Evolutionary conservation across 2,797 vertebrate species (phyloP).

Genomic region (Microchirus variegatus): DNA sequence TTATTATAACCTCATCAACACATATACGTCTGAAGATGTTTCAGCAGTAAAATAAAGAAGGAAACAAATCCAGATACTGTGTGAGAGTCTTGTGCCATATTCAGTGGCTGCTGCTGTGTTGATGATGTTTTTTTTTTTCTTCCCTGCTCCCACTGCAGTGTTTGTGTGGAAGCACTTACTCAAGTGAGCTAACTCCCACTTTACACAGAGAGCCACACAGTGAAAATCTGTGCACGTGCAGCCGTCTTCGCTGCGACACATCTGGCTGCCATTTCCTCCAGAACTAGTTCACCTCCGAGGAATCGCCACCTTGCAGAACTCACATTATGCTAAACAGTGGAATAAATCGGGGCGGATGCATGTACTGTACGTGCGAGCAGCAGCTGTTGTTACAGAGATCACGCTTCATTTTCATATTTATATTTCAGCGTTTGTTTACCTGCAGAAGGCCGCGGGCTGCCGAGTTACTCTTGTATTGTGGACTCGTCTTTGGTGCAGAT

Average conservation of each 20-base stretch:
- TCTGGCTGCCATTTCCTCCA: slow-evolving; percentile 50
- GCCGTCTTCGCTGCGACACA: slow-evolving; percentile 33
- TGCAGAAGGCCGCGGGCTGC: neutral
- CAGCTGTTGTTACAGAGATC: slow-evolving; percentile 54
- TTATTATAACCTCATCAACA: neutral
- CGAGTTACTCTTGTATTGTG: neutral
- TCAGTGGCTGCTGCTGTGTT: too few relatives aligned
- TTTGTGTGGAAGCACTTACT: too few relatives aligned
- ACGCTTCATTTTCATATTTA: slow-evolving; percentile 46
- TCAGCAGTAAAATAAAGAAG: too few relatives aligned
- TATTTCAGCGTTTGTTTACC: slow-evolving; percentile 32
- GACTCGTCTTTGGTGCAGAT: too few relatives aligned
- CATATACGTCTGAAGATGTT: too few relatives aligned
- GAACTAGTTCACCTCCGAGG: slow-evolving; percentile 27
- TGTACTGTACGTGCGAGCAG: slow-evolving; percentile 48
- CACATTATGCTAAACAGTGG: too few relatives aligned
- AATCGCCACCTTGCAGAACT: slow-evolving; percentile 35
- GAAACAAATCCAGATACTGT: too few relatives aligned
- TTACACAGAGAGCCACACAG: slow-evolving; percentile 17
- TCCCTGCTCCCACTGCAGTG: too few relatives aligned
- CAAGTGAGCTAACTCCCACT: neutral
- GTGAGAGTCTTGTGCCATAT: too few relatives aligned
- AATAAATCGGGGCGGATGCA: too few relatives aligned
- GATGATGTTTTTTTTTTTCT: too few relatives aligned
- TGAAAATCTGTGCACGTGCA: slow-evolving; percentile 49